phyloP scores from a whole-genome alignment of 2,797 vertebrate genomes.

The Argentina silus region DNA sequence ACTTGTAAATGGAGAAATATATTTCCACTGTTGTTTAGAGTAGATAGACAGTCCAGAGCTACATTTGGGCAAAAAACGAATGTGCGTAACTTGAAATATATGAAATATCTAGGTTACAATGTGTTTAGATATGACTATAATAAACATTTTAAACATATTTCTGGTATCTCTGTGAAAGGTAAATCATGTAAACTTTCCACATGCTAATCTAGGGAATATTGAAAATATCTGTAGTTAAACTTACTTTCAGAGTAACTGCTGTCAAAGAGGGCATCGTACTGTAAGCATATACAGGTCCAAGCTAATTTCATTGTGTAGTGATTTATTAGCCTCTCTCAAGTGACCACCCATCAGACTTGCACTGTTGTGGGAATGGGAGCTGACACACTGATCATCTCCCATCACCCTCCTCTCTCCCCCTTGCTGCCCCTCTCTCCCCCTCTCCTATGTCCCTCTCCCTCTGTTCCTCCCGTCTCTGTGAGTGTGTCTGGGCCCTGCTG shows the following conservation, averaged over 20 bases:
- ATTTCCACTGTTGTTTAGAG: not conserved
- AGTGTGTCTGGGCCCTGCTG: slow-evolving; percentile 75
- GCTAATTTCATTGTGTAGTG: not conserved
- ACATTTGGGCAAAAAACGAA: not conserved
- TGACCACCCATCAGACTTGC: slow-evolving; percentile 59
- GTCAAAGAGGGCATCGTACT: too few species aligned
- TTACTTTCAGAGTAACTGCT: too few species aligned
- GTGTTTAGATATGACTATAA: not conserved
- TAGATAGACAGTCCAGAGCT: not conserved
- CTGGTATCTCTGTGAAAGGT: not conserved
- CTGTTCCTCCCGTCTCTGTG: slow-evolving; percentile 61
- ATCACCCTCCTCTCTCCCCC: slow-evolving; percentile 33
- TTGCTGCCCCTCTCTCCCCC: slow-evolving; percentile 46
- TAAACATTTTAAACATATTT: not conserved
- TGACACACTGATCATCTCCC: not conserved
- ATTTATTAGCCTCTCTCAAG: slow-evolving; percentile 13
- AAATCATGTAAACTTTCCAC: not conserved
- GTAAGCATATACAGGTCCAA: too few species aligned
- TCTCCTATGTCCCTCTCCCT: slow-evolving; percentile 64
- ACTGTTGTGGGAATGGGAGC: slow-evolving; percentile 38
- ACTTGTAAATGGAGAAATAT: not conserved
- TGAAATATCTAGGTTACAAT: not conserved
- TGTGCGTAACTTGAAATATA: not conserved
- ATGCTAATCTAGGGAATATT: too few species aligned
- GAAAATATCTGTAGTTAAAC: too few species aligned